These are phyloP conservation scores for Macquaria ambigua DNA, from an alignment of 2,113 vertebrate species.

Conservation along the genomic window DNA sequence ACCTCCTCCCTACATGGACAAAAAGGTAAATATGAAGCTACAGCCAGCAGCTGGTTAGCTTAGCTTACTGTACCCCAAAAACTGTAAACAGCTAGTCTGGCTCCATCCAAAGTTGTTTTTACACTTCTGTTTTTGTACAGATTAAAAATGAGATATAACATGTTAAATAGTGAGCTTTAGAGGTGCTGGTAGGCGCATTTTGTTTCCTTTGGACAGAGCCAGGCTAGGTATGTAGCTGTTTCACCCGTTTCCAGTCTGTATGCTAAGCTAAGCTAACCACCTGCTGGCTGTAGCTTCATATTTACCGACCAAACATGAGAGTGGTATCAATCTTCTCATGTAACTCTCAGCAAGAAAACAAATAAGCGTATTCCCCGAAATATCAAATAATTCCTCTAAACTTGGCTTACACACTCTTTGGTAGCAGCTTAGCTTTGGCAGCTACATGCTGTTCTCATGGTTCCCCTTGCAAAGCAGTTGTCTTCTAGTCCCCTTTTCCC, in stretches of 20 bases:
- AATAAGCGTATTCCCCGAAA: not conserved
- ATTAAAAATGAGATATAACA: not conserved
- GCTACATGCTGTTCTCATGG: conserved; percentile 37
- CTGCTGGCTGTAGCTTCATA: no score
- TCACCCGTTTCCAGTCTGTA: not conserved
- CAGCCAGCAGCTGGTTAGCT: not conserved
- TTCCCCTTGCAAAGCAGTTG: conserved; percentile 40
- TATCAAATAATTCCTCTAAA: conserved; percentile 9
- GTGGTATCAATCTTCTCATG: not conserved
- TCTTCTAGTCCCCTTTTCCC: conserved; percentile 13
- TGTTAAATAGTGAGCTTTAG: not conserved
- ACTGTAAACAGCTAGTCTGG: not conserved
- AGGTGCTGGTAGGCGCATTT: not conserved
- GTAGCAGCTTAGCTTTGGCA: conserved; percentile 12
- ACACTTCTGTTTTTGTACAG: not conserved
- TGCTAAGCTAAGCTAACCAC: not conserved
- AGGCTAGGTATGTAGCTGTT: not conserved
- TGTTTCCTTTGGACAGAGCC: not conserved
- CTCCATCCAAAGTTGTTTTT: not conserved
- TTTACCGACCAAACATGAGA: not conserved
- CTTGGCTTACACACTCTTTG: not conserved
- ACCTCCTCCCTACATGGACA: not conserved
- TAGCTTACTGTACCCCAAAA: not conserved
- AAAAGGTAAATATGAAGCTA: not conserved
- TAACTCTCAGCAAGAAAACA: not conserved